Conservation (phyloP, 2,113 vertebrate species). For the Xerus inauris region DNA sequence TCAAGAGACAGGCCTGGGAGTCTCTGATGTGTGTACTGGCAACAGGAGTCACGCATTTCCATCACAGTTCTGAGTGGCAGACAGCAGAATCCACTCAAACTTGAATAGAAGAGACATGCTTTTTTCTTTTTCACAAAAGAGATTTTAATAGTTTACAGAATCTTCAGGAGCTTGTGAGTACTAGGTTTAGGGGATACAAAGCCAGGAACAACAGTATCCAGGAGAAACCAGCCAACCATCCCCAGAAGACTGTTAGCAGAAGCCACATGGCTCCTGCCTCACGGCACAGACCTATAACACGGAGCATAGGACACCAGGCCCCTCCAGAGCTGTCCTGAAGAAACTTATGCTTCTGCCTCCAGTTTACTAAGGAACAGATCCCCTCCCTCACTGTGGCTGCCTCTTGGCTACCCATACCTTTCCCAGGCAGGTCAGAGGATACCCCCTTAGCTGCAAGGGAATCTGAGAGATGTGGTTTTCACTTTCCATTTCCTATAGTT, state of each 20-base stretch:
- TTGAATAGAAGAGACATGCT: neutral
- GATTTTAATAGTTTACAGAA: neutral
- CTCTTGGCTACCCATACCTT: neutral
- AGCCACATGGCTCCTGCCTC: fast-evolving
- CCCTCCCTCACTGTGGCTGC: neutral
- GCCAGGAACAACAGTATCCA: neutral
- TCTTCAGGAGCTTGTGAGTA: neutral
- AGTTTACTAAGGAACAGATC: neutral
- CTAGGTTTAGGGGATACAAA: neutral
- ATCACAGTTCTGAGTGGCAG: neutral
- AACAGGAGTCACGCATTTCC: neutral
- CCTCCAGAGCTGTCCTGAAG: neutral
- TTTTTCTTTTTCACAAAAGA: neutral
- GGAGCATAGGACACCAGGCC: neutral
- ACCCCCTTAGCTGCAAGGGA: neutral
- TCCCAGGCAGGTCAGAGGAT: neutral
- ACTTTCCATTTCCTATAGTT: neutral
- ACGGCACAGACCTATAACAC: neutral
- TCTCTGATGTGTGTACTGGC: fast-evolving
- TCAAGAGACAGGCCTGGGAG: neutral
- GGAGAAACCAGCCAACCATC: neutral
- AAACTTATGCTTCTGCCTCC: neutral
- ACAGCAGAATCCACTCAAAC: neutral
- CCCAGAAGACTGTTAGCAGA: neutral
- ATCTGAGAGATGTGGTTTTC: constrained; percentile 45